Base-by-base conservation (phyloP, 1,140 invertebrate genomes). In the Hycleus phaleratus region DNA sequence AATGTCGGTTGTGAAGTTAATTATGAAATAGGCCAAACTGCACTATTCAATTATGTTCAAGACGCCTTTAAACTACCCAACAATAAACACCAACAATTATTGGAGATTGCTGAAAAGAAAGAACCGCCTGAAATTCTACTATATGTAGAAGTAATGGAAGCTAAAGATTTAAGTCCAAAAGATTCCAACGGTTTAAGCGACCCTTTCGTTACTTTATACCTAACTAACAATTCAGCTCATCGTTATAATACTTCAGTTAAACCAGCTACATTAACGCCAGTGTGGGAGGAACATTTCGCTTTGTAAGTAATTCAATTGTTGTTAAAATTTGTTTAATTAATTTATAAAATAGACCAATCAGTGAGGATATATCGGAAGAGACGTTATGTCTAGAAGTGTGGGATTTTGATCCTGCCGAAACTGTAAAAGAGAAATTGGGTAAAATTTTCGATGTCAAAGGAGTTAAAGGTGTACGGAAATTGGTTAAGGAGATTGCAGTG, bases 221-320 rank as follows among this genome's bases (percentile, higher is more conserved):
- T 92, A 51, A 83, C 86, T 68, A 90, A 87, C 8, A 82, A 84
- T 58, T 79, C 82, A 2, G 83, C 85, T 1, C 84, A 86, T 66
- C 81, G 87, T 61, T 90, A 90, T 65, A 92, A 91, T 59, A 95
- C 95, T 11, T 90, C 90, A 7, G 94, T 97, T 1, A 97, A 96
- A 76, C 80, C 85, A 4, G 82, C 82, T 60, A 97, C 95, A 1
- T 77, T 98, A 3, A 88, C 88, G 75, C 96, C 96, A 0, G 76
- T 85, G 12, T 98, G 95, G 95, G 95, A 97, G 72, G 95, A 98
- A 78, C 90, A 94, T 77, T 98, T 98, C 76, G 90, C 92, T 73
- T 82, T 98, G 93, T 96, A 80, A 89, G 10, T 7, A 42, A 42
- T 8, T 42, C 11, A 5, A 10, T n/a, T 10, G 0, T 9, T 12